Evolutionary conservation across 1,140 invertebrate genomes (phyloP).

Genomic region (Lanistes nyassanus): DNA sequence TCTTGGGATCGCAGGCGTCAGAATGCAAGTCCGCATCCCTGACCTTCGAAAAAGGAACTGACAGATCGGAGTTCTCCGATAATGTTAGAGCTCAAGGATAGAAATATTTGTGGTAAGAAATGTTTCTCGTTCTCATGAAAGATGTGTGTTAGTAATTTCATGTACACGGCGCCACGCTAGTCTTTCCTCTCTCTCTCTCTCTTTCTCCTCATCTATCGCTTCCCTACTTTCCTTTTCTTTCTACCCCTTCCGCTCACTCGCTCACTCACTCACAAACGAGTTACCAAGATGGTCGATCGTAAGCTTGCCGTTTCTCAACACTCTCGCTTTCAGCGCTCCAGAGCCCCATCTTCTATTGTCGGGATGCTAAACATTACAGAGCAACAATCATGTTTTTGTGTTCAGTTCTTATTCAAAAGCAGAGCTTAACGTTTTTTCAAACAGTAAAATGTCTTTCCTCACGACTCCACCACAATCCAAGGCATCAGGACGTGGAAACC

Average conservation of each 20-base stretch:
- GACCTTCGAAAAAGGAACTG: too few species aligned
- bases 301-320: neutral
- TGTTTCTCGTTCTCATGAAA: too few species aligned
- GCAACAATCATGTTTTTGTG: constrained; percentile 6
- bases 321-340: neutral
- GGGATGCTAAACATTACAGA: neutral
- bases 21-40: too few species aligned
- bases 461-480: neutral
- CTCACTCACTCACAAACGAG: neutral
- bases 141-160: too few species aligned
- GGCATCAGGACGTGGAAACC: too few species aligned
- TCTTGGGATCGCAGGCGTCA: too few species aligned
- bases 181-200: neutral
- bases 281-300: too few species aligned
- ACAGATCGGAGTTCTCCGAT: too few species aligned
- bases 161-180: too few species aligned
- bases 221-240: neutral
- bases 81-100: too few species aligned
- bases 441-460: too few species aligned
- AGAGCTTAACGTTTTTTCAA: neutral
- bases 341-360: neutral
- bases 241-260: constrained; percentile 5
- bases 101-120: too few species aligned
- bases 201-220: neutral
- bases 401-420: neutral